These are phyloP conservation scores for Hypsopygia costalis DNA, from an alignment of 2,888 invertebrate genomes.

Conservation along the genomic window DNA sequence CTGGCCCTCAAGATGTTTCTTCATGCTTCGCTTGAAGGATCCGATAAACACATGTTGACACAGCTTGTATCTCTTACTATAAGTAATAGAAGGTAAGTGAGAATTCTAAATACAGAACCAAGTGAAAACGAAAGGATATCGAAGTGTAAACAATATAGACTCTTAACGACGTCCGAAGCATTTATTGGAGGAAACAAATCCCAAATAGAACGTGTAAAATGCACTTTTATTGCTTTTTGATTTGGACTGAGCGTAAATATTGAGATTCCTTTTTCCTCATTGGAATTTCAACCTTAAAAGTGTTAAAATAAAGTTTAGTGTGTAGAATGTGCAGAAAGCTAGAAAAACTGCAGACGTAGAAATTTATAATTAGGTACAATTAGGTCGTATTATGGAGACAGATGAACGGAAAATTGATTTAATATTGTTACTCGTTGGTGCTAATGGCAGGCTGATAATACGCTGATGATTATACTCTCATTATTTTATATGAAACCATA, in stretches of 20 bases:
- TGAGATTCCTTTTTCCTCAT: slow-evolving; percentile 18
- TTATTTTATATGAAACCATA: too few relatives aligned
- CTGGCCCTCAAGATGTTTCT: too few relatives aligned
- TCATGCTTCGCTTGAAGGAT: too few relatives aligned
- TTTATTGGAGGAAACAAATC: slow-evolving; percentile 64
- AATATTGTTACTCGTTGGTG: too few relatives aligned
- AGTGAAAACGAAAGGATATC: slow-evolving; percentile 16
- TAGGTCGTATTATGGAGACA: slow-evolving; percentile 30
- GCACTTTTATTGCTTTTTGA: slow-evolving; percentile 60
- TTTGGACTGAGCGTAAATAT: slow-evolving; percentile 54
- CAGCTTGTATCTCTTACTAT: too few relatives aligned
- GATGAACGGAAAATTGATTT: slow-evolving; percentile 19
- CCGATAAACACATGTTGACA: too few relatives aligned
- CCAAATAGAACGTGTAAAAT: slow-evolving; percentile 61
- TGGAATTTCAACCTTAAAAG: slow-evolving; percentile 13
- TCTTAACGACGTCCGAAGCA: slow-evolving; percentile 44
- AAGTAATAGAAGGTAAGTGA: not conserved
- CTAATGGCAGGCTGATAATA: too few relatives aligned
- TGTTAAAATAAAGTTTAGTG: not conserved
- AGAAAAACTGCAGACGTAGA: slow-evolving; percentile 13
- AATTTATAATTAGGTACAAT: slow-evolving; percentile 29
- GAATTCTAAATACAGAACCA: slow-evolving; percentile 19
- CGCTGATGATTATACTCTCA: too few relatives aligned
- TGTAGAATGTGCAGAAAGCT: not conserved
- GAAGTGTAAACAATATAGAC: slow-evolving; percentile 26